These are phyloP conservation scores for Dryobates pubescens DNA, from an alignment of 2,797 vertebrate species.

Conservation along the genomic window DNA sequence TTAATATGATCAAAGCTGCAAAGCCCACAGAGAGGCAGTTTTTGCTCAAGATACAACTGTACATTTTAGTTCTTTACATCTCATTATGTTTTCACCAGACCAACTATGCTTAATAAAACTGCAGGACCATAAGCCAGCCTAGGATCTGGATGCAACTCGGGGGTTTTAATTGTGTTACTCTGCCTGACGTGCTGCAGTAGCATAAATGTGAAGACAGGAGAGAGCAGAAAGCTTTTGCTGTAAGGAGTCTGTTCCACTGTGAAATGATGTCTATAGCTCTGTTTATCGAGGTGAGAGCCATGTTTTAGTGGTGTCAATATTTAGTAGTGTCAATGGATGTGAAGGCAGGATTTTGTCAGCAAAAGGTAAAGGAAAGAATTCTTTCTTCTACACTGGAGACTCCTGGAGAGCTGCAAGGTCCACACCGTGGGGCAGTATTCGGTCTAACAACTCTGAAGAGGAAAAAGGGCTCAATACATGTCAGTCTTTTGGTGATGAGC, in stretches of 20 bases:
- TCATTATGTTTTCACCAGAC: neutral
- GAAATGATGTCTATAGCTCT: neutral
- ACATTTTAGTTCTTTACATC: neutral
- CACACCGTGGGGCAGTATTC: rapidly evolving
- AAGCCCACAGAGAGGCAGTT: neutral
- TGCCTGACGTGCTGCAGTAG: neutral
- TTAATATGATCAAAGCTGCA: neutral
- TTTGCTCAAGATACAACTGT: neutral
- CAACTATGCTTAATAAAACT: neutral
- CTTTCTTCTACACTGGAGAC: neutral
- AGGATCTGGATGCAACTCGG: neutral
- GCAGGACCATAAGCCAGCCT: neutral
- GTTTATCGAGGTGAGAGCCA: neutral
- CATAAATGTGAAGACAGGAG: neutral
- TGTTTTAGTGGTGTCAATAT: neutral
- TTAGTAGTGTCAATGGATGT: neutral
- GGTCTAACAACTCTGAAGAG: neutral
- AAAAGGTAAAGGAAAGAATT: neutral
- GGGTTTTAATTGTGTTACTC: neutral
- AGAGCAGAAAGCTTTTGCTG: neutral
- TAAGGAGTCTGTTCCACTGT: neutral
- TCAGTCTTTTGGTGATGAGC: neutral
- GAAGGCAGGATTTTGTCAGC: neutral
- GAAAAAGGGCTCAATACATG: neutral
- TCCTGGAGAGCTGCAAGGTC: neutral